phyloP scores from a whole-genome alignment of 92 coral and sea anemone genomes.

The Porites lobata region DNA sequence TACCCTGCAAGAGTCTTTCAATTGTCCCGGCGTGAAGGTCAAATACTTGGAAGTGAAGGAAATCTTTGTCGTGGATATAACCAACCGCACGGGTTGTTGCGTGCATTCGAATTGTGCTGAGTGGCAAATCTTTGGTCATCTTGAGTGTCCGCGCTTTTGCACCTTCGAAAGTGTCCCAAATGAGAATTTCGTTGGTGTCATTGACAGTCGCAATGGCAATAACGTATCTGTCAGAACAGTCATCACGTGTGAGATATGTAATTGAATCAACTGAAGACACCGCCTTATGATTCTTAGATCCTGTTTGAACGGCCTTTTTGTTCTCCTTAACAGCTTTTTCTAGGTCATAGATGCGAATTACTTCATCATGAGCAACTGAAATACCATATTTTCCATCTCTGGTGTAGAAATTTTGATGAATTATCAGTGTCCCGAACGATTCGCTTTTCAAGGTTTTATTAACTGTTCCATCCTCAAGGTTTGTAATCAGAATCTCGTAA shows the following conservation, averaged over 20 bases:
- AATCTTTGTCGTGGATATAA: slow-evolving; percentile 82
- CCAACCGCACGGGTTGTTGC: slow-evolving; percentile 84
- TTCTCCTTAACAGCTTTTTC: slow-evolving; percentile 77
- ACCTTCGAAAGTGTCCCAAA: slow-evolving; percentile 81
- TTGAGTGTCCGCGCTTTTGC: slow-evolving; percentile 75
- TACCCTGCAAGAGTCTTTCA: slow-evolving; percentile 82
- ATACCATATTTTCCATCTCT: slow-evolving; percentile 75
- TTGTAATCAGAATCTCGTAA: slow-evolving; percentile 80
- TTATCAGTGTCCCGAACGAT: slow-evolving; percentile 77
- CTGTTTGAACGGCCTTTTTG: slow-evolving; percentile 51
- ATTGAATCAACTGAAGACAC: slow-evolving; percentile 80
- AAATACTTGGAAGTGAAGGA: slow-evolving; percentile 77
- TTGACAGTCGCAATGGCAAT: slow-evolving; percentile 75
- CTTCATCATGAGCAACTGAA: slow-evolving; percentile 79
- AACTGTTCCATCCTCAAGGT: slow-evolving; percentile 71
- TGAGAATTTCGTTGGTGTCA: slow-evolving; percentile 62
- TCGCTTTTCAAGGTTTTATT: slow-evolving; percentile 75
- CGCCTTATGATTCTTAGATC: slow-evolving; percentile 32
- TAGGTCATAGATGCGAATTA: slow-evolving; percentile 90
- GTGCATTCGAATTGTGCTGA: slow-evolving; percentile 82
- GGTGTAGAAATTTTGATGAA: slow-evolving; percentile 74
- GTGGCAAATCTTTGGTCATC: slow-evolving; percentile 44
- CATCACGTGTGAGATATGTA: slow-evolving; percentile 50
- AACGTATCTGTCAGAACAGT: slow-evolving; percentile 78
- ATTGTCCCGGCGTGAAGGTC: slow-evolving; percentile 78